phyloP scores from a whole-genome alignment of 2,888 invertebrate species.

The Caenorhabditis macrosperma region DNA sequence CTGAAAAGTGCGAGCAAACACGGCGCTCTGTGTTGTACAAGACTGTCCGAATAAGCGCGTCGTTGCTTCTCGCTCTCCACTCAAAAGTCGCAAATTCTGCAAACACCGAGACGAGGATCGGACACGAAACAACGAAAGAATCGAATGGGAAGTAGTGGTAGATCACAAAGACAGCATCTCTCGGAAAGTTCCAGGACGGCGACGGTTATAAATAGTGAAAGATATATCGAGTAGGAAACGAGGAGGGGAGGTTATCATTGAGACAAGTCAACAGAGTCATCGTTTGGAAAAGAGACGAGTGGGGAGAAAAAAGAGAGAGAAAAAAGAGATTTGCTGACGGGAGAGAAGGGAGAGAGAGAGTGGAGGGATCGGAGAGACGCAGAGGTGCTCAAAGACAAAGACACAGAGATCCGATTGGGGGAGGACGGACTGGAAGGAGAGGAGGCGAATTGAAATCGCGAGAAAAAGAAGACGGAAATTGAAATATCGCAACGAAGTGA shows the following conservation, averaged over 20 bases:
- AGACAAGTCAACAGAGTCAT: slow-evolving; percentile 25
- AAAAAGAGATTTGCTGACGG: slow-evolving; percentile 16
- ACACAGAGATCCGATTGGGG: neutral
- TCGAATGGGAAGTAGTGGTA: slow-evolving; percentile 9
- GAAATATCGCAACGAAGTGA: too few species aligned
- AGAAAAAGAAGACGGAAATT: slow-evolving; percentile 6
- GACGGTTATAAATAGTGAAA: neutral
- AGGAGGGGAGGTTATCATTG: neutral
- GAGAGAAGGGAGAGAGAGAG: slow-evolving; percentile 14
- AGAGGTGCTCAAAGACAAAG: slow-evolving; percentile 28
- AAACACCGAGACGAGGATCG: slow-evolving; percentile 5
- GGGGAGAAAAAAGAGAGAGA: neutral
- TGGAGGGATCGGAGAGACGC: neutral
- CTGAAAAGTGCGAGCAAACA: slow-evolving; percentile 41
- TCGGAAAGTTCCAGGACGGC: too few species aligned
- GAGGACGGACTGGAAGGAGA: neutral
- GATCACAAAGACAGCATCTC: neutral
- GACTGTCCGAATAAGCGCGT: slow-evolving; percentile 41
- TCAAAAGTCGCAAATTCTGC: slow-evolving; percentile 6
- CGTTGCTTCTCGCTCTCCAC: slow-evolving; percentile 47
- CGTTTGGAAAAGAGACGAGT: neutral
- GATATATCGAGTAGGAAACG: neutral
- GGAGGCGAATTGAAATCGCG: neutral
- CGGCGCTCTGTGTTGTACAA: slow-evolving; percentile 29
- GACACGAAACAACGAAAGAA: neutral